phyloP scores from a whole-genome alignment of 2,113 vertebrate genomes.

The Laterallus jamaicensis region DNA sequence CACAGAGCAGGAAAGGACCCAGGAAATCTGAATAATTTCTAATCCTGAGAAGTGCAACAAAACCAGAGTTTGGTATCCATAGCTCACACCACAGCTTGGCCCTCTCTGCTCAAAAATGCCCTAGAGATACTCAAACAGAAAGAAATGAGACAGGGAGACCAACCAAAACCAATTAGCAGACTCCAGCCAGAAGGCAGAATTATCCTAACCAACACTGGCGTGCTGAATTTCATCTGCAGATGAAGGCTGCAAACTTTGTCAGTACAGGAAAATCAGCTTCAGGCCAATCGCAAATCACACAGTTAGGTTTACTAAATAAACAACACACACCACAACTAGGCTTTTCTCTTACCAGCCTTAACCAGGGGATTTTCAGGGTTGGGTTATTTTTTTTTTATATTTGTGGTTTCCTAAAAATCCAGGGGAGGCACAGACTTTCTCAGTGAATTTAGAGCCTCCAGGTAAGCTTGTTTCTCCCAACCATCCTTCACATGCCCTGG shows the following conservation, averaged over 20 bases:
- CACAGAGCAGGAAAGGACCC: not conserved
- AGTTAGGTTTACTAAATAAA: constrained; percentile 28
- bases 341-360: not conserved
- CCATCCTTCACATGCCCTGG: not conserved
- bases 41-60: not conserved
- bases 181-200: constrained; percentile 41
- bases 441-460: not conserved
- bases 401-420: not conserved
- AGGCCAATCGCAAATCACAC: not conserved
- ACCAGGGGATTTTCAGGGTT: not conserved
- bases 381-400: not conserved
- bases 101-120: not conserved
- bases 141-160: not conserved
- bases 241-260: constrained; percentile 15
- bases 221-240: constrained; percentile 11
- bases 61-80: not conserved
- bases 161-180: constrained; percentile 40
- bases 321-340: not conserved
- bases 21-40: not conserved
- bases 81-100: not conserved
- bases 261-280: not conserved
- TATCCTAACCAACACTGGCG: not conserved
- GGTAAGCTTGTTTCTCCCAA: not conserved
- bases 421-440: not conserved
- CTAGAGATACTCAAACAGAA: not conserved